Base-by-base conservation (phyloP, 1,140 invertebrate genomes). In the Argopecten irradians region DNA sequence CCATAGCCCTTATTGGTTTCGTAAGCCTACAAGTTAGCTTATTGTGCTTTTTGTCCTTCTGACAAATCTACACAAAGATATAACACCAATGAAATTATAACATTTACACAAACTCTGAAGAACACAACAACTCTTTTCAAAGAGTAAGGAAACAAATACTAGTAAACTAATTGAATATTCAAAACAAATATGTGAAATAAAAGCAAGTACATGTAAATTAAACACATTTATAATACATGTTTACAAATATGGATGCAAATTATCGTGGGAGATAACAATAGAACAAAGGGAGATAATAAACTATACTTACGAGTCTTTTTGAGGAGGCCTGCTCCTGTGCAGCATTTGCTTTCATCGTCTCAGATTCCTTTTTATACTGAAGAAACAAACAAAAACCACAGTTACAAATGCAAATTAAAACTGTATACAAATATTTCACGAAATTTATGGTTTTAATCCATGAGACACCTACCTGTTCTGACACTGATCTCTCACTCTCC, bases 321-420 rank as follows among this genome's bases (percentile, higher is more conserved):
- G 90, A 87, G n/a, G 91, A 89, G 8, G 86, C 86, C 55, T 92
- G 93, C 34, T 93, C 92, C 71, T 93, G 89, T 86, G 93, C 91
- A 22, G 86, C 86, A 46, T 87, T 71, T 34, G 83, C 84, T 32
- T 89, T 92, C 39, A 92, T 89, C n/a, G 90, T 86, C 5, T 92
- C 82, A n/a, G 91, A 89, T 34, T 94, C 92, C 82, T 93, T 91
- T 35, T 86, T 89, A 16, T 93, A 87, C 93, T 94, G 85, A 35
- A 90, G 85, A 35, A 83, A 32, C 84, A 87, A 85, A 88, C 28
- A 46, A 87, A 39, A 43, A 41, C 43, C 8, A 55, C 14, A 43
- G 39, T 28, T 32, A n/a, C 16, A 82, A 39, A 85, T 5, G 34
- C 7, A 39, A 39, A 8, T 19, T 83, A 39, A 85, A 8, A 34